Base-by-base conservation (phyloP, 2,888 invertebrate genomes). In the Cataglyphis livida region DNA sequence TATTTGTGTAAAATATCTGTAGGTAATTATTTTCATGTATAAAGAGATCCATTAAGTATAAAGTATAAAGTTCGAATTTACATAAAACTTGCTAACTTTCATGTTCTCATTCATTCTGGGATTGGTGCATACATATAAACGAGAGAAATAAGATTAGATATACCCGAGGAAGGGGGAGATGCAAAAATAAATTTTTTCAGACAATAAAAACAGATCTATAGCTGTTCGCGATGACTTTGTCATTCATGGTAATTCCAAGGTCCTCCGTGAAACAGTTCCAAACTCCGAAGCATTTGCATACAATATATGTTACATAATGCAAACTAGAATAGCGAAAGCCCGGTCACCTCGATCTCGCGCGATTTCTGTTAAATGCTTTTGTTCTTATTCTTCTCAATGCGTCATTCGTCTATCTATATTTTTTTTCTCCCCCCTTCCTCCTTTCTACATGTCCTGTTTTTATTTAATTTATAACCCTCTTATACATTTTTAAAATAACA, bases 171-270 rank as follows among this genome's bases (percentile, higher is more conserved):
- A 38, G 4, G 9, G 7, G 21, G 12, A 21, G n/a, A 64, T 64
- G 38, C n/a, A 41, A 65, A 65, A 25, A 21, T 65, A 48, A 68
- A 51, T 68, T 28, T 68, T 28, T 68, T 68, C n/a, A 51, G 28
- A 68, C 18, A 32, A 10, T 68, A 48, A 68, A 66, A 68, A 68
- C 38, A 48, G 28, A 66, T 7, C 48, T 48, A 18, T 7, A 21
- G 21, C 9, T 21, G n/a, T 35, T 38, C 54, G 48, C 66, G 28
- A 28, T 28, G 28, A 70, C 7, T 38, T 21, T 3, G n/a, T 38
- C 54, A 21, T n/a, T 9, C 54, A 70, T 54, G 35, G 35, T 70
- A 70, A 70, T 70, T 70, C 35, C 4, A 54, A 57, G 21, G 35
- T 35, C 35, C 21, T 54, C 51, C 10, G 15, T 54, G 38, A 2